phyloP scores from a whole-genome alignment of 2,888 invertebrate genomes.

The Philaethria dido region DNA sequence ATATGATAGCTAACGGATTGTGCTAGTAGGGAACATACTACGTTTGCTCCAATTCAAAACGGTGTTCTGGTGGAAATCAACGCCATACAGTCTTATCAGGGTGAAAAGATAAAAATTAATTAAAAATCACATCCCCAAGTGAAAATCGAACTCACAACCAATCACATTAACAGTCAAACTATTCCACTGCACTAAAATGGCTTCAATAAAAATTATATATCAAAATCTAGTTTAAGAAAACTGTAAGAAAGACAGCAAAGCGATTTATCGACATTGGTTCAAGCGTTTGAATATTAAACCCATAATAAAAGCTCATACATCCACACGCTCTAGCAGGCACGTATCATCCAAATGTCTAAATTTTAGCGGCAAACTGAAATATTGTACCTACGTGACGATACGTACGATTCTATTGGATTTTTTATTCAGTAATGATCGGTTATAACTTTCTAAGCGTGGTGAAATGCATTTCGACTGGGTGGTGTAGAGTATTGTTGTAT shows the following conservation, averaged over 20 bases:
- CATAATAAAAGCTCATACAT: conserved; percentile 39
- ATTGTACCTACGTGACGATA: conserved; percentile 58
- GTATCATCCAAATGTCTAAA: conserved; percentile 64
- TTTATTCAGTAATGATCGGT: conserved; percentile 44
- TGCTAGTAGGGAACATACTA: too few species aligned
- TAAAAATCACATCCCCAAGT: too few species aligned
- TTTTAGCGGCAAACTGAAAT: conserved; percentile 68
- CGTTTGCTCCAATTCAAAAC: too few species aligned
- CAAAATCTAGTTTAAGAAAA: background rate
- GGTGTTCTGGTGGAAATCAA: too few species aligned
- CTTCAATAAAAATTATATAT: too few species aligned
- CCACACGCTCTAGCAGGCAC: conserved; percentile 48
- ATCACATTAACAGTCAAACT: too few species aligned
- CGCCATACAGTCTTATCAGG: too few species aligned
- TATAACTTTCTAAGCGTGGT: conserved; percentile 26
- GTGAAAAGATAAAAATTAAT: too few species aligned
- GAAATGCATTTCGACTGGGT: conserved; percentile 16
- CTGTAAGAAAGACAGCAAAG: conserved; percentile 14
- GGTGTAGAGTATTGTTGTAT: too few species aligned
- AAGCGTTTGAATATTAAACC: conserved; percentile 40
- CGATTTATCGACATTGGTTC: conserved; percentile 24
- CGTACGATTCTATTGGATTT: conserved; percentile 54
- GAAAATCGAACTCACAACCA: too few species aligned
- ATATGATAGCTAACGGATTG: too few species aligned
- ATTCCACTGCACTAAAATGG: too few species aligned